phyloP scores from a whole-genome alignment of 2,113 vertebrate genomes.

The Vanacampus margaritifer region DNA sequence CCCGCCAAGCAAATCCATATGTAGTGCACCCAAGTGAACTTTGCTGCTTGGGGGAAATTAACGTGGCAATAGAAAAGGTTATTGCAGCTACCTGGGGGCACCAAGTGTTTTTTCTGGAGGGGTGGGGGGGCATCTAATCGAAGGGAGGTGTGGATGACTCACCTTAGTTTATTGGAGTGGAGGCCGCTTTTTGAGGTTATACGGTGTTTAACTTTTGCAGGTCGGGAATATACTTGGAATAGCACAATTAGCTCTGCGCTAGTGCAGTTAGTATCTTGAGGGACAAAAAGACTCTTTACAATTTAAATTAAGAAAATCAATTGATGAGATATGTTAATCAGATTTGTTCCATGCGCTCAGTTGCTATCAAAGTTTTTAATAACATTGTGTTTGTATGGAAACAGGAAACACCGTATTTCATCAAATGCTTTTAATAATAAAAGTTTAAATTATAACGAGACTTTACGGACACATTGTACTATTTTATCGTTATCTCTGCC shows the following conservation, averaged over 20 bases:
- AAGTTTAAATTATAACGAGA: not conserved
- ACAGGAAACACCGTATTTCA: not conserved
- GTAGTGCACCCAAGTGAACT: not conserved
- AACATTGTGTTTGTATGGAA: too few species aligned
- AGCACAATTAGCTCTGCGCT: not conserved
- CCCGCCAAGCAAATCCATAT: not conserved
- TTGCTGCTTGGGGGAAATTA: slow-evolving; percentile 1
- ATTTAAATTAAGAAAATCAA: not conserved
- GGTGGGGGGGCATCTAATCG: not conserved
- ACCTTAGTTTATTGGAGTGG: not conserved
- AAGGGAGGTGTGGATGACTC: not conserved
- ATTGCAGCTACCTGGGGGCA: not conserved
- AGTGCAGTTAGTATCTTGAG: not conserved
- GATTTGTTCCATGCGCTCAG: not conserved
- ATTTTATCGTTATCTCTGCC: not conserved
- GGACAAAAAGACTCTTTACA: not conserved
- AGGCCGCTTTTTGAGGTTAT: not conserved
- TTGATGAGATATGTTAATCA: not conserved
- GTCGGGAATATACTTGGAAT: not conserved
- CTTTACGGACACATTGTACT: not conserved
- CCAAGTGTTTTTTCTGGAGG: not conserved
- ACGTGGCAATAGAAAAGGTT: not conserved
- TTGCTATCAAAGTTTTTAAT: too few species aligned
- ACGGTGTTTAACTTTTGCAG: not conserved
- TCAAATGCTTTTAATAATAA: not conserved